phyloP scores from a whole-genome alignment of 2,797 vertebrate species.

The Spinus olivaceus region DNA sequence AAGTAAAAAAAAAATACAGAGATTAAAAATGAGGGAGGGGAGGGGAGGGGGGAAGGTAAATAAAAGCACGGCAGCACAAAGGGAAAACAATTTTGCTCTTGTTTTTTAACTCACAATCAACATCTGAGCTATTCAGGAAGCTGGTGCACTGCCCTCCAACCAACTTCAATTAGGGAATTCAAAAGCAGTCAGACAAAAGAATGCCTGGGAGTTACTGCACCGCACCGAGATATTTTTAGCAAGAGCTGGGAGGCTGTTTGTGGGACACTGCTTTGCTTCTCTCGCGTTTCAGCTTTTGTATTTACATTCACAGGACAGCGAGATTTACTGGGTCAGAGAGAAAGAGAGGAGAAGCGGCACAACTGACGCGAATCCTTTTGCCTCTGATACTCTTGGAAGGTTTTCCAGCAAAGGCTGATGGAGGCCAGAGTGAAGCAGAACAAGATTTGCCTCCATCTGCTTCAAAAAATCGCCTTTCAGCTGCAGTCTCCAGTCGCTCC shows the following conservation, averaged over 20 bases:
- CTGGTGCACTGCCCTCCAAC: conserved; percentile 35
- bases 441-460: neutral
- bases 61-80: neutral
- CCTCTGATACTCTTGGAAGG: neutral
- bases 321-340: conserved; percentile 43
- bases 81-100: conserved; percentile 41
- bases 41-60: neutral
- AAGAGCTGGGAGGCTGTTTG: conserved; percentile 28
- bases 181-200: conserved; percentile 60
- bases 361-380: neutral
- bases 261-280: neutral
- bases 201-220: conserved; percentile 64
- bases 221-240: conserved; percentile 49
- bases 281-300: conserved; percentile 4
- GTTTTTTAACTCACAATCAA: conserved; percentile 49
- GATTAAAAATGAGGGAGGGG: neutral
- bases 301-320: conserved; percentile 11
- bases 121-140: conserved; percentile 44
- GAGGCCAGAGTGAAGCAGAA: neutral
- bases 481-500: neutral
- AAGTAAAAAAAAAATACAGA: neutral
- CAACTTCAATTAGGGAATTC: conserved; percentile 54
- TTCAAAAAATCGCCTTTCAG: neutral
- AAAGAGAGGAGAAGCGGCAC: neutral
- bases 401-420: neutral